Base-by-base conservation (phyloP, 2,113 vertebrate species). In the Cebus imitator region DNA sequence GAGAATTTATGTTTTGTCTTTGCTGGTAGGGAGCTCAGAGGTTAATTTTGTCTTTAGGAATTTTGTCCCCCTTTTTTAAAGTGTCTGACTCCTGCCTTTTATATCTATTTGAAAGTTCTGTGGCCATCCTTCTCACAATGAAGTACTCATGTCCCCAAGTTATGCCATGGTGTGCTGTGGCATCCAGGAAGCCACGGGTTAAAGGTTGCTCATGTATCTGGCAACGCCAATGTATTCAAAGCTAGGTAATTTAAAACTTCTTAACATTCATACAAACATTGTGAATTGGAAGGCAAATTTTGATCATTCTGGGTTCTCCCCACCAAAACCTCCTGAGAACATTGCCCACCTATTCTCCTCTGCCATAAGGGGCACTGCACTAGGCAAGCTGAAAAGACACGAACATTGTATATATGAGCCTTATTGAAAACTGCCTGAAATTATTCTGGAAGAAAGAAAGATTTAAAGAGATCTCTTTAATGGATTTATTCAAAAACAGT, bases 351-450 rank as follows among this genome's bases (percentile, higher is more conserved):
- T 21, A 25, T 43, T 23, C 55, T 94, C 43, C 27, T 37, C 13
- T n/a, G 20, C 40, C 48, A 32, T 55, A 10, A 76, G n/a, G 32
- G 85, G 23, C 14, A 30, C 17, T 20, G 55, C 58, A 18, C 55
- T 35, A 20, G 58, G 40, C 40, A 45, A 25, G 10, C 27, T 78
- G 32, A 11, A 37, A 94, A n/a, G 20, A 10, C 20, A 80, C 3
- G 5, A 72, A 79, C 37, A 27, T 18, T 32, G 2, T n/a, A 12
- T 23, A n/a, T 3, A 37, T 6, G 0, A 66, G 9, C 45, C 10
- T 82, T 82, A 68, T 1, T 84, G 76, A 93, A 93, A 94, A 93
- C 61, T 68, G 32, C 45, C 30, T 75, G 78, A 91, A 95, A 45
- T 70, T 52, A 68, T 35, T 93, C 73, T 68, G 55, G 27, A 96